Evolutionary conservation across 2,888 invertebrate genomes (phyloP), one percentile per base, ranked within the genome.

Genomic region (Chirona hameri): DNA sequence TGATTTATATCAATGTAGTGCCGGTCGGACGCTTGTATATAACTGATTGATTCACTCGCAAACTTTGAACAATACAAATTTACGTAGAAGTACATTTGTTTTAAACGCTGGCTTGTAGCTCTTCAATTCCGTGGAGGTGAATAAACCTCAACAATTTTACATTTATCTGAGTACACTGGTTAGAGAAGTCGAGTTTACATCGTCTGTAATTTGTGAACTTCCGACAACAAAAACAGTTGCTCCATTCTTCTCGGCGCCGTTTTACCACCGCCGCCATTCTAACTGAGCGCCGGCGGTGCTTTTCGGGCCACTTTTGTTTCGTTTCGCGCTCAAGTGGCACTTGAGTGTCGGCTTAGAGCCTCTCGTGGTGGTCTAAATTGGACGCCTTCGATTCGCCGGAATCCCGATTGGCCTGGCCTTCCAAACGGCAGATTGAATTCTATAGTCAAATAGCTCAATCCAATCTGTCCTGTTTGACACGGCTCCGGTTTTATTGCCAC

Each of bases 381-480:
- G 76, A 76, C 76, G 39, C 27, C 72, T 76, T 46, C 76, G 46
- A 46, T 76, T 76, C 76, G 24, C 39, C 24, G 18, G 46, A 12
- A 31, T 4, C 12, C 39, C 76, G 27, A 76, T 76, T 76, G 76
- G 39, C 1, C 46, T 46, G 76, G 18, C 18, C 76, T 15, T 76
- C 46, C 76, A 76, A 76, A 46, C 21, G 21, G 39, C 10, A 76
- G 76, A 76, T 76, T 76, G 76, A 76, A 76, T 76, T 76, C 39
- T 76, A 76, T 76, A 76, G 76, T 76, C 76, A 76, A 76, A 76
- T 76, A 76, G 76, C 76, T 76, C 76, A 76, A 76, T 76, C 76
- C 76, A 76, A 76, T 76, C 76, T 76, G 76, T 46, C 39, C 27
- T 39, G 76, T 76, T 76, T 76, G 76, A 76, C 76, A 39, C 12